These are phyloP conservation scores for Spea bombifrons DNA, from an alignment of 2,113 vertebrate species.

Conservation along the genomic window DNA sequence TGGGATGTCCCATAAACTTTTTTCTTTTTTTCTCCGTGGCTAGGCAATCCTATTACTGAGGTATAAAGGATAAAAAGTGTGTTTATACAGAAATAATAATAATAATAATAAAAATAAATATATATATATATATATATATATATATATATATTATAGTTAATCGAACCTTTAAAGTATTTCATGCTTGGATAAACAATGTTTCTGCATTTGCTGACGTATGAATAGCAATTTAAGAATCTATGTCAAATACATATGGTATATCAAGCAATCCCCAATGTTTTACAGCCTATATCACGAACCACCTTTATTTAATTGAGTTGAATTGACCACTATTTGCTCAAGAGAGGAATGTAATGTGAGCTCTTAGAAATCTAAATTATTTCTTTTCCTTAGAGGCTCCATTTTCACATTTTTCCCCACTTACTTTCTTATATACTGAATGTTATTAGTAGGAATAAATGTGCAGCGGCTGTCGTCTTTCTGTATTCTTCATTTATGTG, in stretches of 20 bases:
- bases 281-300: constrained; percentile 34
- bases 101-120: too few relatives aligned
- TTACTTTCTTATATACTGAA: constrained; percentile 14
- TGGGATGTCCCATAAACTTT: too few relatives aligned
- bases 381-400: constrained; percentile 18
- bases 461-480: constrained; percentile 1
- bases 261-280: constrained; percentile 38
- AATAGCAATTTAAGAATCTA: constrained; percentile 23
- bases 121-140: too few relatives aligned
- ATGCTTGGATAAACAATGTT: constrained; percentile 15
- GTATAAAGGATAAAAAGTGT: too few relatives aligned
- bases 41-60: too few relatives aligned
- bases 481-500: constrained; percentile 30
- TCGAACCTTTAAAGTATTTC: neutral
- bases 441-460: constrained; percentile 30
- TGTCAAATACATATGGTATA: constrained; percentile 35
- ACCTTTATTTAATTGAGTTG: constrained; percentile 35
- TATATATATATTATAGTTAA: too few relatives aligned
- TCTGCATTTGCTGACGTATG: constrained; percentile 6
- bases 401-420: constrained; percentile 30
- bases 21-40: too few relatives aligned
- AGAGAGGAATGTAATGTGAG: constrained; percentile 34
- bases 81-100: too few relatives aligned
- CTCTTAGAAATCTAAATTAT: constrained; percentile 44
- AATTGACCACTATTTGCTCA: constrained; percentile 43